Evolutionary conservation across 1,140 invertebrate species (phyloP).

Genomic region (Drosophila cardini): DNA sequence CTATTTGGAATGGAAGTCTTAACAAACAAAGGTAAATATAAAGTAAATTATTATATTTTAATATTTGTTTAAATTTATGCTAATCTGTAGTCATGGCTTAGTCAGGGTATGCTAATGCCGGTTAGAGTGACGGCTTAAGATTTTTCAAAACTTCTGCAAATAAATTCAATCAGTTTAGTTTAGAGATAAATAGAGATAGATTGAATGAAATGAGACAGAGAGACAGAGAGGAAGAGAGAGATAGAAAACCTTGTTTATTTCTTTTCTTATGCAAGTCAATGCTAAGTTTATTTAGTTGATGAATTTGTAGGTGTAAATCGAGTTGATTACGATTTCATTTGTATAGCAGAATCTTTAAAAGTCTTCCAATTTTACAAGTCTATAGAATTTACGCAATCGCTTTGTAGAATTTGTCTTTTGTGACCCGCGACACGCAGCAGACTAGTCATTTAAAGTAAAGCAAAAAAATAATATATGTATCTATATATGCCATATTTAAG

Average conservation of each 20-base stretch:
- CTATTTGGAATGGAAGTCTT: slow-evolving; percentile 1
- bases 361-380: background rate
- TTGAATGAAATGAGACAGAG: too few species aligned
- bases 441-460: background rate
- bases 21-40: slow-evolving; percentile 6
- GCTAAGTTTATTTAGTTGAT: background rate
- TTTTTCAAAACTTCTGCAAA: background rate
- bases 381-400: background rate
- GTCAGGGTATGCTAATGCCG: background rate
- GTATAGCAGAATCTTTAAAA: too few species aligned
- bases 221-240: too few species aligned
- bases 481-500: too few species aligned
- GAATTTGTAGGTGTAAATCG: too few species aligned
- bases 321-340: background rate
- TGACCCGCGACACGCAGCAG: background rate
- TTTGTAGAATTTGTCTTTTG: background rate
- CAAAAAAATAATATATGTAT: too few species aligned
- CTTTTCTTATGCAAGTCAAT: background rate
- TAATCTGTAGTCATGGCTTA: background rate
- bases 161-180: too few species aligned
- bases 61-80: background rate
- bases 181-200: too few species aligned
- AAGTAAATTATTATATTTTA: slow-evolving; percentile 20
- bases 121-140: background rate
- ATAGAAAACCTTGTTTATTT: too few species aligned